These are phyloP conservation scores for Lethocerus indicus DNA, from an alignment of 1,140 invertebrate genomes.

Conservation along the genomic window DNA sequence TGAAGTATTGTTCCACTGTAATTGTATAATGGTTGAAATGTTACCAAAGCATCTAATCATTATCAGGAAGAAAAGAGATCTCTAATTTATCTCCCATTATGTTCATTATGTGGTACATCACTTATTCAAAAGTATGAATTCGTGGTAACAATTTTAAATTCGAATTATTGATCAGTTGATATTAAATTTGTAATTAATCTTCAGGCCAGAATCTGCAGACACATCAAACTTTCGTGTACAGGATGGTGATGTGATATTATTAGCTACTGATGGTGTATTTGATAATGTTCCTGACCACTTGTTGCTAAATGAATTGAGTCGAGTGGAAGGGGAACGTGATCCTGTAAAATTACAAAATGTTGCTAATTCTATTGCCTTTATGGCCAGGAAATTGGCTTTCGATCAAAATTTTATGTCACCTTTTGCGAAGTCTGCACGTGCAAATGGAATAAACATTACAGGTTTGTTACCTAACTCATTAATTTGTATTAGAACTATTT, in stretches of 20 bases:
- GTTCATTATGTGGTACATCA: too few species aligned
- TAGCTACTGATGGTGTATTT: conserved; percentile 95
- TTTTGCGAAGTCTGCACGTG: conserved; percentile 78
- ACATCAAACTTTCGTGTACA: conserved; percentile 79
- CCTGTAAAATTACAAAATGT: conserved; percentile 64
- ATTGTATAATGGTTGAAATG: too few species aligned
- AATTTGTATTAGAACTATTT: too few species aligned
- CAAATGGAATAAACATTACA: conserved; percentile 82
- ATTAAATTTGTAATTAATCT: too few species aligned
- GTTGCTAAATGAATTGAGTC: conserved; percentile 55
- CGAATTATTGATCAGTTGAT: too few species aligned
- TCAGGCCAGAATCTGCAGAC: conserved; percentile 83
- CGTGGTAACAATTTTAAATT: conserved; percentile 18
- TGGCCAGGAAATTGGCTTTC: conserved; percentile 82
- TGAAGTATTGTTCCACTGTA: too few species aligned
- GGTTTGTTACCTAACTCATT: conserved; percentile 36
- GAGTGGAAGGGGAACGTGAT: conserved; percentile 41
- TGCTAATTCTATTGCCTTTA: conserved; percentile 86
- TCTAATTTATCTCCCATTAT: too few species aligned
- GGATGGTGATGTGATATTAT: conserved; percentile 86
- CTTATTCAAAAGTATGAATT: too few species aligned
- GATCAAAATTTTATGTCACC: conserved; percentile 91
- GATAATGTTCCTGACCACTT: conserved; percentile 90
- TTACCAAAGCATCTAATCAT: too few species aligned
- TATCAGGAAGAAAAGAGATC: too few species aligned